Conservation (phyloP, 2,113 vertebrate species). For the Shinisaurus crocodilurus region DNA sequence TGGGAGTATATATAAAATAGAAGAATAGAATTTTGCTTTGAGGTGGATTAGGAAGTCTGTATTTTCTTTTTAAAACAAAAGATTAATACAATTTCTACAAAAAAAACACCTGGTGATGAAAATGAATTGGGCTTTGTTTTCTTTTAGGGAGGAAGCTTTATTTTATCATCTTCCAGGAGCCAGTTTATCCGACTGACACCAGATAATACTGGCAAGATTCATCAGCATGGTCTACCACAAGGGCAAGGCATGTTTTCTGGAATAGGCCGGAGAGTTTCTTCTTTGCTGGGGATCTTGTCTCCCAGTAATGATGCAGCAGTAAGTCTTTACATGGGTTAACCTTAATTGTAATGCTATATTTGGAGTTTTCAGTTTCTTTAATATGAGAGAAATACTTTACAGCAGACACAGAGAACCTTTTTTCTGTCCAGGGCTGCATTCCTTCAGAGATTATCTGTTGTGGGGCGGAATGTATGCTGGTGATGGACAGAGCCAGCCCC, state of each 20-base stretch:
- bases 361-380: not conserved
- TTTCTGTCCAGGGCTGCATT: not conserved
- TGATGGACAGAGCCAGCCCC: not conserved
- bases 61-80: constrained; percentile 9
- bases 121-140: constrained; percentile 15
- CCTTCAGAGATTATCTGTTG: not conserved
- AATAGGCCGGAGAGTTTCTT: constrained; percentile 92
- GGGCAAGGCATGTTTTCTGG: constrained; percentile 94
- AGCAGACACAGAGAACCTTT: not conserved
- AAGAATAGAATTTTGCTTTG: not conserved
- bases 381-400: not conserved
- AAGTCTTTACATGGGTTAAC: constrained; percentile 68
- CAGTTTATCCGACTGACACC: constrained; percentile 82
- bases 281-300: constrained; percentile 93
- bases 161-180: constrained; percentile 85
- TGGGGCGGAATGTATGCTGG: not conserved
- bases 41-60: not conserved
- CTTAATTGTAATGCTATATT: not conserved
- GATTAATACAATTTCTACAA: not conserved
- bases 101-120: not conserved
- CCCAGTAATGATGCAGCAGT: constrained; percentile 83
- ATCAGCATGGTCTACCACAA: constrained; percentile 83
- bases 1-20: not conserved
- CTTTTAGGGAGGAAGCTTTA: constrained; percentile 87
- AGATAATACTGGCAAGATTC: constrained; percentile 86